Percentiles rank a stretch among this genome's conserved stretches.
These are phyloP conservation scores for Sebastes flavidus DNA, from an alignment of 2,797 vertebrate species.

Conservation along the genomic window DNA sequence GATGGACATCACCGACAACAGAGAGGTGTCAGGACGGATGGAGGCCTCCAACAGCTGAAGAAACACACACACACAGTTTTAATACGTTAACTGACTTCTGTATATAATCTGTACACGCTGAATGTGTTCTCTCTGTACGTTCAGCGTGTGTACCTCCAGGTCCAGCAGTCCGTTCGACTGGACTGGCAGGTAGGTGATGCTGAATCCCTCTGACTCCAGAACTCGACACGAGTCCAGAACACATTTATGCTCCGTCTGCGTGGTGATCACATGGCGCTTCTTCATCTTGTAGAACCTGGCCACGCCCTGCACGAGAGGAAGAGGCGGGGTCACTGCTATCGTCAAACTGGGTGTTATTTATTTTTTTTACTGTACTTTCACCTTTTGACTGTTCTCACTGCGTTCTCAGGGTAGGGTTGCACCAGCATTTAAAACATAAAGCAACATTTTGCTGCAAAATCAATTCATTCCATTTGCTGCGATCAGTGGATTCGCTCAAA, in stretches of 20 bases:
- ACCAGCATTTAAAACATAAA: too few species aligned
- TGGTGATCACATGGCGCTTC: conserved; percentile 94
- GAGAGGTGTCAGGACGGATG: conserved; percentile 89
- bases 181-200: conserved; percentile 93
- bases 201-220: conserved; percentile 93
- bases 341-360: background rate
- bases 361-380: too few species aligned
- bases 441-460: too few species aligned
- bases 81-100: background rate
- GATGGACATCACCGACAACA: conserved; percentile 95
- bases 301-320: conserved; percentile 85
- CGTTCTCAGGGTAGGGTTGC: background rate
- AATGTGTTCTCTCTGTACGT: background rate
- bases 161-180: conserved; percentile 90
- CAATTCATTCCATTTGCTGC: too few species aligned
- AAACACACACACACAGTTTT: conserved; percentile 9
- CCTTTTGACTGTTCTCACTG: background rate
- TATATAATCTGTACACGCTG: background rate
- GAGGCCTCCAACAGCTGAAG: conserved; percentile 85
- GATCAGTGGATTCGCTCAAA: background rate
- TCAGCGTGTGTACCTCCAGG: conserved; percentile 82
- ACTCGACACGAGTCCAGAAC: conserved; percentile 97
- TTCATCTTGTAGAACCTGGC: conserved; percentile 92
- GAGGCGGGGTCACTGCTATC: background rate
- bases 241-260: conserved; percentile 97